phyloP scores from a whole-genome alignment of 2,888 invertebrate species.

The Campaea margaritaria region DNA sequence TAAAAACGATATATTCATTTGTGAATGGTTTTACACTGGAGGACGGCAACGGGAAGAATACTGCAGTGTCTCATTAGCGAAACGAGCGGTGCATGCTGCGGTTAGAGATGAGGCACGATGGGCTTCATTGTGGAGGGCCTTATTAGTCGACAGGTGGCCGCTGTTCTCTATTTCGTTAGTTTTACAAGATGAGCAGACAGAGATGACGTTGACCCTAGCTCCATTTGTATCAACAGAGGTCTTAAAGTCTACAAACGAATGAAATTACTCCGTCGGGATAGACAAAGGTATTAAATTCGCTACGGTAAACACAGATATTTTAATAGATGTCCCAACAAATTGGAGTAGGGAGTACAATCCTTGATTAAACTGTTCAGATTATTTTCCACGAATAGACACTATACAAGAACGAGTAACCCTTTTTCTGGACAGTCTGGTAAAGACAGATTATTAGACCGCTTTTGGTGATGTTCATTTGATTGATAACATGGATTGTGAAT shows the following conservation, averaged over 20 bases:
- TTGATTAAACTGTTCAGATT: slow-evolving; percentile 1
- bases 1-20: slow-evolving; percentile 28
- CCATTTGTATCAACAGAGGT: slow-evolving; percentile 2
- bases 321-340: slow-evolving; percentile 13
- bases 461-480: too few relatives aligned
- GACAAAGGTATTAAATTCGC: slow-evolving; percentile 26
- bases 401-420: not conserved
- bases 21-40: slow-evolving; percentile 39
- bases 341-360: not conserved
- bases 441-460: too few relatives aligned
- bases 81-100: slow-evolving; percentile 58
- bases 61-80: slow-evolving; percentile 66
- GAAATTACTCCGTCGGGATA: slow-evolving; percentile 22
- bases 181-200: slow-evolving; percentile 22
- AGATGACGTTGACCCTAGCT: slow-evolving; percentile 21
- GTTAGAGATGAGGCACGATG: slow-evolving; percentile 47
- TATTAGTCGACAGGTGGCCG: slow-evolving; percentile 48
- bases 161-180: slow-evolving; percentile 34
- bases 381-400: not conserved
- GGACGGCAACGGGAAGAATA: slow-evolving; percentile 52
- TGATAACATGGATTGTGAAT: too few relatives aligned
- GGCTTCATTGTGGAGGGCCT: slow-evolving; percentile 48
- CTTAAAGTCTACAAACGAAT: slow-evolving; percentile 22
- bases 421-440: too few relatives aligned
- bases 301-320: slow-evolving; percentile 18